Evolutionary conservation across 2,797 vertebrate genomes (phyloP).

Genomic region (Sebastes steindachneri): DNA sequence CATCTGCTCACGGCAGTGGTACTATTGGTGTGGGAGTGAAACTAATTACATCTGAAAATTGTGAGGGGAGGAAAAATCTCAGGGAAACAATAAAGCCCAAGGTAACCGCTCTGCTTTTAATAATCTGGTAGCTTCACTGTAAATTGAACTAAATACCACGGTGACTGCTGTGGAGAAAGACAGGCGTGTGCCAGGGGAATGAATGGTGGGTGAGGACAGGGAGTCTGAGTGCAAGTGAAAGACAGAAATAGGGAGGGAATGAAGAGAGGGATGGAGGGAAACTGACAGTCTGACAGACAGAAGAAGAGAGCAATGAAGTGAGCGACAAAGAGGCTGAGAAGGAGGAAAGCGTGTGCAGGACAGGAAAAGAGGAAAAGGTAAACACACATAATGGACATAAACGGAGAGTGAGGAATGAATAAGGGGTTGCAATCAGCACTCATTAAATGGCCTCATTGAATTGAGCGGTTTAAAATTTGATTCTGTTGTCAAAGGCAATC

Average conservation of each 20-base stretch:
- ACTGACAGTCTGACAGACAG: conserved; percentile 28
- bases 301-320: conserved; percentile 25
- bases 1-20: conserved; percentile 20
- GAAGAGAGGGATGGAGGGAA: neutral
- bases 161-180: conserved; percentile 33
- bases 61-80: conserved; percentile 11
- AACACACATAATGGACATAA: conserved; percentile 9
- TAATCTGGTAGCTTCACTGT: conserved; percentile 37
- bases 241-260: neutral
- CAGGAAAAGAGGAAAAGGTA: conserved; percentile 7
- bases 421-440: conserved; percentile 38
- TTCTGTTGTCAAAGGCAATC: conserved; percentile 46
- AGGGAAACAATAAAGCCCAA: conserved; percentile 41
- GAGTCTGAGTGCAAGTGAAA: neutral
- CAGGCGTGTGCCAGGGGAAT: conserved; percentile 9
- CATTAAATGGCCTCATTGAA: conserved; percentile 53
- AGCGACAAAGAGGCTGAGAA: conserved; percentile 3
- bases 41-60: conserved; percentile 53
- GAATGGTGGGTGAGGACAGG: neutral
- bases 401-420: conserved; percentile 22
- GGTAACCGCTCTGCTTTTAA: conserved; percentile 50
- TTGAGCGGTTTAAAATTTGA: conserved; percentile 46
- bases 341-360: neutral
- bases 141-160: conserved; percentile 42
- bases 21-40: conserved; percentile 40